Percentiles rank a stretch among this genome's conserved stretches.
These are phyloP conservation scores for Pogonognathellus flavescens DNA, from an alignment of 1,140 invertebrate species.

Conservation along the genomic window DNA sequence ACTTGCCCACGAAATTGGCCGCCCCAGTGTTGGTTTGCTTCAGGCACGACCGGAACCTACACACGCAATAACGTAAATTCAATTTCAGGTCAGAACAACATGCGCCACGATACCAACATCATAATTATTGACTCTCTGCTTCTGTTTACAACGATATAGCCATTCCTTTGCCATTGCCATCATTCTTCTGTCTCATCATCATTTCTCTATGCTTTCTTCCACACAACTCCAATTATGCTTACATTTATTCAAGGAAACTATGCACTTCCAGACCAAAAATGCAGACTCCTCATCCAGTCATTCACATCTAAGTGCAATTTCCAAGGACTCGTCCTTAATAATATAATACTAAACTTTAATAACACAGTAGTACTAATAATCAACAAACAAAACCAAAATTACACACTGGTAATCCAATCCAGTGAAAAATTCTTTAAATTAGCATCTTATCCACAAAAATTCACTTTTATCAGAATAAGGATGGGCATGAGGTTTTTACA, in stretches of 20 bases:
- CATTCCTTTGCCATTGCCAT: background rate
- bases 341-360: no score
- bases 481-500: no score
- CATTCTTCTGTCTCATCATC: background rate
- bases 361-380: no score
- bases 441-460: no score
- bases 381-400: no score
- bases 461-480: no score
- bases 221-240: background rate
- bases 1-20: conserved; percentile 89
- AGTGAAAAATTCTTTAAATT: no score
- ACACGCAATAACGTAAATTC: conserved; percentile 18
- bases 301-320: background rate
- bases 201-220: background rate
- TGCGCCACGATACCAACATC: background rate
- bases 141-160: background rate
- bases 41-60: conserved; percentile 90
- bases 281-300: background rate
- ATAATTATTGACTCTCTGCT: background rate
- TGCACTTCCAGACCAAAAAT: background rate
- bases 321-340: no score
- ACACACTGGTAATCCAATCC: no score
- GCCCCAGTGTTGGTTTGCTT: conserved; percentile 86
- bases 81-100: conserved; percentile 15
- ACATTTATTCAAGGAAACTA: background rate